phyloP scores from a whole-genome alignment of 2,797 vertebrate species.

The Salarias fasciatus region DNA sequence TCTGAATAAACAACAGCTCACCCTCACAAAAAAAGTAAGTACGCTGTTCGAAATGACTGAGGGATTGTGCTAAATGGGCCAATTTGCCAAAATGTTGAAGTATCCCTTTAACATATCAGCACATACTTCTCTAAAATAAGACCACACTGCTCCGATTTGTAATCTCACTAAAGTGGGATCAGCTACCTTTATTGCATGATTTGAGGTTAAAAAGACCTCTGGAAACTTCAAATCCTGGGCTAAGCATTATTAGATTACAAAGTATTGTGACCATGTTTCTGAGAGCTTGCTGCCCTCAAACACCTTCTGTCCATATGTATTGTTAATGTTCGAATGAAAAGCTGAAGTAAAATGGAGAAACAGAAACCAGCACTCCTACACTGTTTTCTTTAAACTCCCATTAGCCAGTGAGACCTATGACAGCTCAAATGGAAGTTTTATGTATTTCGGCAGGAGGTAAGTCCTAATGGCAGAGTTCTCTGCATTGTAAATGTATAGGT shows the following conservation, averaged over 20 bases:
- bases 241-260: background rate
- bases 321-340: background rate
- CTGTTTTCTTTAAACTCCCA: conserved; percentile 3
- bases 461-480: conserved; percentile 15
- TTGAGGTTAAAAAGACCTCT: background rate
- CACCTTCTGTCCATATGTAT: background rate
- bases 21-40: no score
- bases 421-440: conserved; percentile 39
- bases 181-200: no score
- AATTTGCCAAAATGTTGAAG: no score
- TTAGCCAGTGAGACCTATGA: conserved; percentile 32
- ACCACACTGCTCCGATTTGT: no score
- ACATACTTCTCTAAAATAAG: no score
- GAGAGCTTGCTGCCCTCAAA: background rate
- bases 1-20: no score
- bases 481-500: conserved; percentile 38
- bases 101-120: no score
- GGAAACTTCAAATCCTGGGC: conserved; percentile 2
- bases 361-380: conserved; percentile 11
- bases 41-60: no score
- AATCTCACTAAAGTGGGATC: no score
- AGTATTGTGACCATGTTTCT: background rate
- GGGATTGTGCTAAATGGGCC: no score
- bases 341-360: background rate
- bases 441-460: conserved; percentile 24